phyloP scores from a whole-genome alignment of 2,113 vertebrate species.

The Felis chaus region DNA sequence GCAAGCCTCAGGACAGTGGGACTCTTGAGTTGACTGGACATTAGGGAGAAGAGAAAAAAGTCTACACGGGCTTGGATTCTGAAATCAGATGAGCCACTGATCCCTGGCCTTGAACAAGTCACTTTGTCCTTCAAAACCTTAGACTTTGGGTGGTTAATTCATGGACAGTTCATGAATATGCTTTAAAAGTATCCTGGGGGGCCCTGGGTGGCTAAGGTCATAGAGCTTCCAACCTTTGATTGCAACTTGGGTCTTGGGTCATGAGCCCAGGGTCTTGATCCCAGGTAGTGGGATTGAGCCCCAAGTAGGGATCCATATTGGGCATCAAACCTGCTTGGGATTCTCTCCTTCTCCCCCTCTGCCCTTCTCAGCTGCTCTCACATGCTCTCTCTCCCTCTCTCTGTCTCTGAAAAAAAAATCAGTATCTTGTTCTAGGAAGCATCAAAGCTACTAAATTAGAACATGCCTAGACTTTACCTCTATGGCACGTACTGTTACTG shows the following conservation, averaged over 20 bases:
- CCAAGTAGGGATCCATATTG: no score
- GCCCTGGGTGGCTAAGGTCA: no score
- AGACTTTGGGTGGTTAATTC: background rate
- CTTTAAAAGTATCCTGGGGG: background rate
- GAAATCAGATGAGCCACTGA: background rate
- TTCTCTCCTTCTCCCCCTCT: no score
- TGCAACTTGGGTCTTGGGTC: no score
- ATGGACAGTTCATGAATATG: background rate
- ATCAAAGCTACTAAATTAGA: background rate
- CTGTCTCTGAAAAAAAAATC: no score
- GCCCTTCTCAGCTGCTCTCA: no score
- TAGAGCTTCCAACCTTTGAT: no score
- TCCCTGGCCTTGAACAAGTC: background rate
- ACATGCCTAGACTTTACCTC: background rate
- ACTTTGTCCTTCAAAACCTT: background rate
- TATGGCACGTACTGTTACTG: background rate
- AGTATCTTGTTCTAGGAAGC: background rate
- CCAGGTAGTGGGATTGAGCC: no score
- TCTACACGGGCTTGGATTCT: rapidly evolving
- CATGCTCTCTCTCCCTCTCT: no score
- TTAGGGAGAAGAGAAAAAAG: rapidly evolving
- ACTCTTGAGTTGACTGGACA: background rate
- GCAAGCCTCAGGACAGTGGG: rapidly evolving
- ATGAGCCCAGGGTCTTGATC: no score
- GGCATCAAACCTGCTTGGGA: no score